Evolutionary conservation across 2,888 invertebrate species (phyloP).

Genomic region (Scelioninae gen. 1): DNA sequence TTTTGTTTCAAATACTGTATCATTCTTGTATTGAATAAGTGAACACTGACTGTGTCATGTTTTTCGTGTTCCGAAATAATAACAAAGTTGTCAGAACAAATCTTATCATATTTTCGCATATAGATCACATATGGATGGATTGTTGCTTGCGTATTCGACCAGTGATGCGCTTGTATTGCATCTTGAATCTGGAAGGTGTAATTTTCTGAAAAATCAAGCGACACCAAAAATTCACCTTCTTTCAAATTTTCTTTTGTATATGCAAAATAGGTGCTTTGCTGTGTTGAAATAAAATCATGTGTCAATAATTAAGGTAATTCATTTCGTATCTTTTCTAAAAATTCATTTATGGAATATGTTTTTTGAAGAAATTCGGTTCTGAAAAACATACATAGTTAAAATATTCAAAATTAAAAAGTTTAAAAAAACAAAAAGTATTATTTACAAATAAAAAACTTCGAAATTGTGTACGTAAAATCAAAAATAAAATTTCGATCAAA

Average conservation of each 20-base stretch:
- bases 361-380: slow-evolving; percentile 1
- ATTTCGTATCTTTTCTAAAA: neutral
- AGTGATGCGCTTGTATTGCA: slow-evolving; percentile 18
- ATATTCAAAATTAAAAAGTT: neutral
- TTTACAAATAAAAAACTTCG: neutral
- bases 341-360: neutral
- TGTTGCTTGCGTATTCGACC: slow-evolving; percentile 13
- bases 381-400: neutral
- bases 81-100: slow-evolving; percentile 1
- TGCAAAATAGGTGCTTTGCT: neutral
- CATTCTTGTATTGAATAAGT: slow-evolving; percentile 17
- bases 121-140: slow-evolving; percentile 18
- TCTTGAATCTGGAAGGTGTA: slow-evolving; percentile 10
- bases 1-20: slow-evolving; percentile 9
- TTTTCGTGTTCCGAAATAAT: slow-evolving; percentile 26
- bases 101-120: neutral
- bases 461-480: neutral
- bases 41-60: slow-evolving; percentile 10
- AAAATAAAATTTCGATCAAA: neutral
- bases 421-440: neutral
- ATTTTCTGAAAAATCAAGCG: slow-evolving; percentile 8
- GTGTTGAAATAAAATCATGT: neutral
- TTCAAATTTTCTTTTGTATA: neutral
- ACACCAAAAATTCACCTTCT: slow-evolving; percentile 2
- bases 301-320: neutral